Percentiles rank a stretch among this genome's conserved stretches.
Conservation (phyloP, 2,113 vertebrate species). For the Anguilla rostrata region DNA sequence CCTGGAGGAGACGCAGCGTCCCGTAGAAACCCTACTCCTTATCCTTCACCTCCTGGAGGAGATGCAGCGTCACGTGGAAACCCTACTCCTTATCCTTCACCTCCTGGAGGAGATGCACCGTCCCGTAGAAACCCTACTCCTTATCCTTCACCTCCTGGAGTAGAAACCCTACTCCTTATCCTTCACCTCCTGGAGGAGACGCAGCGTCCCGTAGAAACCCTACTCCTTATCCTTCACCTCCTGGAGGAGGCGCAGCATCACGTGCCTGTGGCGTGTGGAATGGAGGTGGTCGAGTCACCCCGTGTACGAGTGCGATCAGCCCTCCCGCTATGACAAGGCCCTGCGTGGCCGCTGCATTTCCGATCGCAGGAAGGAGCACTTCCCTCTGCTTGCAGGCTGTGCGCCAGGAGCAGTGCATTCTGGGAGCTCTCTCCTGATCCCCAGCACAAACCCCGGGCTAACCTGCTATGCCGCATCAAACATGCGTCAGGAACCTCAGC, state of each 20-base stretch:
- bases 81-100: constrained; percentile 7
- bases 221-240: constrained; percentile 13
- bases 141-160: constrained; percentile 17
- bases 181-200: background rate
- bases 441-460: background rate
- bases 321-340: no score
- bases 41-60: constrained; percentile 14
- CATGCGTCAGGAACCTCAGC: background rate
- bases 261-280: no score
- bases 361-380: background rate
- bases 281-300: no score
- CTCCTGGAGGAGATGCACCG: background rate
- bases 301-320: no score
- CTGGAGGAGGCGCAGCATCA: background rate
- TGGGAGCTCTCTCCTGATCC: background rate
- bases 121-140: background rate
- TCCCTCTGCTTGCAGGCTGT: background rate
- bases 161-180: constrained; percentile 8
- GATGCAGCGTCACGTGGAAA: background rate
- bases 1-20: background rate
- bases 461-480: no score
- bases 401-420: background rate
- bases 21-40: background rate
- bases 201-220: no score
- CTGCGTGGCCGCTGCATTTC: background rate